These are phyloP conservation scores for Sebastes aleutianus DNA, from an alignment of 2,797 vertebrate genomes.

Conservation along the genomic window DNA sequence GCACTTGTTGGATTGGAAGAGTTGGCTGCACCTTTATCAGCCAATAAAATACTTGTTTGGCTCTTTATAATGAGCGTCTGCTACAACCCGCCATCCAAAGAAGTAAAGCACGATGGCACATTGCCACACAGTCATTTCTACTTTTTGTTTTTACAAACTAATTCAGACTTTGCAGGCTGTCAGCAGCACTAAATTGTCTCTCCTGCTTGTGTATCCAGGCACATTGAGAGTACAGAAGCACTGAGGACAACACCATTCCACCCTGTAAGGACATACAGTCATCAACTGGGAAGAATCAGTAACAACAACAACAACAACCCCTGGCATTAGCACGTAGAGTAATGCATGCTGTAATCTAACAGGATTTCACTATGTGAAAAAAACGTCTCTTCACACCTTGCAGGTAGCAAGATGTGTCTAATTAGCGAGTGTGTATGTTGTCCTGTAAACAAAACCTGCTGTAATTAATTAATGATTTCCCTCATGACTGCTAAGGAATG, in stretches of 20 bases:
- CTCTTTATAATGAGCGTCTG: slow-evolving; percentile 14
- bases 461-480: slow-evolving; percentile 72
- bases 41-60: slow-evolving; percentile 25
- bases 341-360: slow-evolving; percentile 84
- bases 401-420: slow-evolving; percentile 77
- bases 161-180: background rate
- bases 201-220: slow-evolving; percentile 72
- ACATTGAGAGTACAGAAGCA: slow-evolving; percentile 75
- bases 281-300: slow-evolving; percentile 67
- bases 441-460: slow-evolving; percentile 80
- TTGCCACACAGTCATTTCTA: slow-evolving; percentile 13
- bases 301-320: slow-evolving; percentile 45
- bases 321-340: slow-evolving; percentile 81
- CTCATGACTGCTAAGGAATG: slow-evolving; percentile 74
- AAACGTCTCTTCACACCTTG: slow-evolving; percentile 74
- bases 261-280: slow-evolving; percentile 69
- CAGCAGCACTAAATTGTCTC: slow-evolving; percentile 58
- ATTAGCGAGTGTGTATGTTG: slow-evolving; percentile 82
- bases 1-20: slow-evolving; percentile 10
- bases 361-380: slow-evolving; percentile 82
- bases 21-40: background rate
- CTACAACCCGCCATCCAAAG: slow-evolving; percentile 16
- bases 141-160: background rate
- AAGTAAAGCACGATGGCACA: background rate
- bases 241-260: slow-evolving; percentile 72